Base-by-base conservation (phyloP, 2,888 invertebrate species). In the Cataglyphis rosenhaueri region DNA sequence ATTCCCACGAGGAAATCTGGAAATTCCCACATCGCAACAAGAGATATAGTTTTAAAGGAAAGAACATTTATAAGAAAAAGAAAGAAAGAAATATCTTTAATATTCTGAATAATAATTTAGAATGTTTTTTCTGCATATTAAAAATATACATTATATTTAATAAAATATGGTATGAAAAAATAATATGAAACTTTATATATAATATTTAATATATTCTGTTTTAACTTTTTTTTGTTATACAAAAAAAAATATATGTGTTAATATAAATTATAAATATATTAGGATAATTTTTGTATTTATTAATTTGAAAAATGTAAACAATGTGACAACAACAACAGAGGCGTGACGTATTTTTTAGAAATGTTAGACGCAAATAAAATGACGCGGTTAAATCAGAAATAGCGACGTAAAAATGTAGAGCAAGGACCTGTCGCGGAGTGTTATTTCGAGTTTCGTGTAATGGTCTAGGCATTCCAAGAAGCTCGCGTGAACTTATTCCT, bases 391-490 rank as follows among this genome's bases (percentile, higher is more conserved):
- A 89, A 84, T 85, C 74, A 48, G 75, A 55, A 66, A 38, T 38
- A 35, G 74, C 73, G 76, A 68, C 25, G 59, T 88, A 91, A 91
- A 91, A 92, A 92, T 91, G 86, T 92, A 71, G 91, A 91, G 89
- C 90, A 91, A 90, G 85, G 87, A 91, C 89, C 91, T 83, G 62
- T 76, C 78, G 68, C 55, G 65, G 55, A 52, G 74, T 10, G 82
- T 85, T 90, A 90, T 91, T 90, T 90, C 78, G 74, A 82, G 86
- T 79, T 64, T 68, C 76, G 86, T 87, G 89, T 92, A 91, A 90
- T 82, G 83, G 91, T 89, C 89, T 87, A 86, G 87, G 86, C 81
- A 92, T 92, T 91, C 88, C 83, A 87, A 91, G 90, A 91, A 91
- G 85, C 84, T 64, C 68, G 59, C 44, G 44, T 48, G 3, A 84